These are phyloP conservation scores for Tupaia tana DNA, from an alignment of 2,113 vertebrate species.

Conservation along the genomic window DNA sequence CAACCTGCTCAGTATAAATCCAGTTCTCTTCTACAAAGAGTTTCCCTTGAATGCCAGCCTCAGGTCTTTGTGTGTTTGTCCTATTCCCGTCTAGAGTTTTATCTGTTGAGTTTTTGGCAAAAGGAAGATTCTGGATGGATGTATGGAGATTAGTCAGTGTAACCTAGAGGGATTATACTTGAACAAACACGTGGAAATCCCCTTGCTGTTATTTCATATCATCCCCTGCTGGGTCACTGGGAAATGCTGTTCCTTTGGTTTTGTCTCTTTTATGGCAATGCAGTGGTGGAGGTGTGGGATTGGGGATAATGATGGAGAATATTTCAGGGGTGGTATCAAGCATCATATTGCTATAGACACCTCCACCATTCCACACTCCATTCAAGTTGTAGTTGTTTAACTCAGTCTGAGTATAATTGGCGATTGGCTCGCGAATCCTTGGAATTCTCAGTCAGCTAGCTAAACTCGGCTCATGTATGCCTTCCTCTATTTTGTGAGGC, in stretches of 20 bases:
- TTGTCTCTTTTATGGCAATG: background rate
- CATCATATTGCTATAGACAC: too few relatives aligned
- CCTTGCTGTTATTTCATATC: background rate
- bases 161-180: background rate
- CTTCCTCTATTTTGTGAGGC: background rate
- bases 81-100: background rate
- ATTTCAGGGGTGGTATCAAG: background rate
- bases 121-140: background rate
- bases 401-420: background rate
- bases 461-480: background rate
- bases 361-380: background rate
- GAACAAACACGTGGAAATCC: background rate
- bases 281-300: fast-evolving
- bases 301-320: background rate
- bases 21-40: background rate
- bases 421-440: background rate
- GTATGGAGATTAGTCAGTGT: background rate
- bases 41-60: background rate
- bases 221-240: background rate
- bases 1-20: background rate
- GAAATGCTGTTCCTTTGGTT: background rate
- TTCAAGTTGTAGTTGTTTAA: background rate
- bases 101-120: conserved; percentile 19
- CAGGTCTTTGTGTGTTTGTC: background rate
- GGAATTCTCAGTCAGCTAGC: background rate